A percentile compares a stretch with the other conserved stretches of the same genome.
These are phyloP conservation scores for Telmatochromis sp. DNA, from an alignment of 2,113 vertebrate species.

Conservation along the genomic window DNA sequence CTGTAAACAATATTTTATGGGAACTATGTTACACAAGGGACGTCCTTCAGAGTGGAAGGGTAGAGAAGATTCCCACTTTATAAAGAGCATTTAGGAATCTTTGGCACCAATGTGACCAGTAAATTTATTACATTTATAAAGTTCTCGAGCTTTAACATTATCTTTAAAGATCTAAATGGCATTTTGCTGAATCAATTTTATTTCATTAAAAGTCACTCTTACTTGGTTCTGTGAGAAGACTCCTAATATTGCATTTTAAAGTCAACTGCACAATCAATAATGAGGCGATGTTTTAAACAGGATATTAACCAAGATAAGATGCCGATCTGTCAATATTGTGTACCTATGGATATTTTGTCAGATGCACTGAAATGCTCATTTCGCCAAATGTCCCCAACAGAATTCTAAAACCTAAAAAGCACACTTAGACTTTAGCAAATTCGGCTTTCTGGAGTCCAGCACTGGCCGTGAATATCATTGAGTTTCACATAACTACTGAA, in stretches of 20 bases:
- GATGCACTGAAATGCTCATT: background rate
- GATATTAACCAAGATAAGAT: slow-evolving; percentile 60
- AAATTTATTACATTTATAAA: slow-evolving; percentile 23
- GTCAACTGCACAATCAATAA: slow-evolving; percentile 57
- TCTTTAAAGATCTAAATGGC: slow-evolving; percentile 21
- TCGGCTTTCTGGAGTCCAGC: background rate
- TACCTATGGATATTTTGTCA: background rate
- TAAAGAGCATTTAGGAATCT: background rate
- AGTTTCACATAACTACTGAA: slow-evolving; percentile 15
- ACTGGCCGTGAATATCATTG: background rate
- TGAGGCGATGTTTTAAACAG: slow-evolving; percentile 48
- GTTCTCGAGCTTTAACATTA: slow-evolving; percentile 16
- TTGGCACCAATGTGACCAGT: slow-evolving; percentile 3
- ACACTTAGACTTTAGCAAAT: background rate
- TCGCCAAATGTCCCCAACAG: background rate
- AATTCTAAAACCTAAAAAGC: background rate
- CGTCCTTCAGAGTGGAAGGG: background rate
- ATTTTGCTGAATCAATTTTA: slow-evolving; percentile 44
- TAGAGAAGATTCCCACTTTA: background rate
- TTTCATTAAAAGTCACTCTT: slow-evolving; percentile 55
- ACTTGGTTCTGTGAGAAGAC: slow-evolving; percentile 23
- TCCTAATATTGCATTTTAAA: slow-evolving; percentile 56
- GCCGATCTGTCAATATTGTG: slow-evolving; percentile 26
- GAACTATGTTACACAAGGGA: background rate
- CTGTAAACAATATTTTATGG: background rate